A percentile compares a stretch with the other conserved stretches of the same genome.
phyloP scores from a whole-genome alignment of 2,797 vertebrate genomes.

The Eulemur coronatus region DNA sequence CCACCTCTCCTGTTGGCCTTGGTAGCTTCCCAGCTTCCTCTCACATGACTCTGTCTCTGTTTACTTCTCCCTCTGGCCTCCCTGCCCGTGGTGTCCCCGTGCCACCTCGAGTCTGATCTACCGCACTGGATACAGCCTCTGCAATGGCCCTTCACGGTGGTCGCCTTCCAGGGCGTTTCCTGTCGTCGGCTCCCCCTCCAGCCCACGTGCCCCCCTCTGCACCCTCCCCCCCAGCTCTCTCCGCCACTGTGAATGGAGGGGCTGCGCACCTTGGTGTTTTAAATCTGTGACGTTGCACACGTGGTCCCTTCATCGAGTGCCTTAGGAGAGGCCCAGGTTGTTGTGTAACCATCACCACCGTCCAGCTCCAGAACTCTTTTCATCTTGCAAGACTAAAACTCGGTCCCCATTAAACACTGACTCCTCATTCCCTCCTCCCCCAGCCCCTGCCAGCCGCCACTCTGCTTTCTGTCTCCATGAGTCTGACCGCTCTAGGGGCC shows the following conservation, averaged over 20 bases:
- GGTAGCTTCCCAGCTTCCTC: slow-evolving; percentile 38
- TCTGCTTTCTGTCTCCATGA: not conserved
- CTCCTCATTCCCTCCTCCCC: not conserved
- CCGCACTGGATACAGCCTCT: not conserved
- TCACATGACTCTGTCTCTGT: not conserved
- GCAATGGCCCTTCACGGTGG: rapidly evolving
- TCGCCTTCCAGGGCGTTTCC: not conserved
- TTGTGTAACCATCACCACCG: not conserved
- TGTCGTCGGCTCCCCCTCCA: not conserved
- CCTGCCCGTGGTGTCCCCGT: not conserved
- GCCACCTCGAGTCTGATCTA: not conserved
- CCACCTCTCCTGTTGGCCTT: not conserved
- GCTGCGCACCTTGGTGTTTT: not conserved
- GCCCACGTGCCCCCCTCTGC: rapidly evolving
- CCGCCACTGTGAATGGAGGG: not conserved
- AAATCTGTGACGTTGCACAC: not conserved
- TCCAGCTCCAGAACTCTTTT: not conserved
- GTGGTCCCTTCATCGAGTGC: not conserved
- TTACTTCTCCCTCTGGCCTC: not conserved
- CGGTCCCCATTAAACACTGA: not conserved
- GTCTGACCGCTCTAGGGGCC: not conserved
- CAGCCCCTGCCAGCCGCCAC: not conserved
- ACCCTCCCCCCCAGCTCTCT: rapidly evolving
- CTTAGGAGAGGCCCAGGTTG: not conserved
- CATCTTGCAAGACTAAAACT: not conserved